A percentile compares a stretch with the other conserved stretches of the same genome.
These are phyloP conservation scores for Coenobita brevimanus DNA, from an alignment of 1,140 invertebrate species.

Conservation along the genomic window DNA sequence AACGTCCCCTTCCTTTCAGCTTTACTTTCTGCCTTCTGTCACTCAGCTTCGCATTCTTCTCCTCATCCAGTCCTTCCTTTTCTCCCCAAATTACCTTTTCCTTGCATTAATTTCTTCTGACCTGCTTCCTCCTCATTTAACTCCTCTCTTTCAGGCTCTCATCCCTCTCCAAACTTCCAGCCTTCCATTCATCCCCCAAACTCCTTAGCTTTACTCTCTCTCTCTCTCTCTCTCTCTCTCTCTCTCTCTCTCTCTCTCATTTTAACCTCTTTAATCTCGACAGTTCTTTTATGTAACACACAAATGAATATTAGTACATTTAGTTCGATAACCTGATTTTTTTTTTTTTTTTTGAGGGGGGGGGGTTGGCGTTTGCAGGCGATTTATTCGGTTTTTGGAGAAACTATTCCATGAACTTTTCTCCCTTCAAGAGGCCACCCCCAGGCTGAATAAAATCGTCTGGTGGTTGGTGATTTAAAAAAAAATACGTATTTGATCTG, in stretches of 20 bases:
- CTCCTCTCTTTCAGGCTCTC: background rate
- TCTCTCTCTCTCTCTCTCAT: background rate
- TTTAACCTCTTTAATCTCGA: no score
- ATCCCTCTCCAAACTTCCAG: background rate
- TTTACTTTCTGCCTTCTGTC: background rate
- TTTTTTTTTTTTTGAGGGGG: no score
- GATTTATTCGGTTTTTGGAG: no score
- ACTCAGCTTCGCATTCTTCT: background rate
- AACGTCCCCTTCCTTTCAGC: background rate
- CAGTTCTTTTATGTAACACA: no score
- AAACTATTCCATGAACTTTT: no score
- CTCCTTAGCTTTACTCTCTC: background rate
- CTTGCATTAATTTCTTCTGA: background rate
- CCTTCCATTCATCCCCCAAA: conserved; percentile 29
- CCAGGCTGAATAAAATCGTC: no score
- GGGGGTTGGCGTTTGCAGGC: no score
- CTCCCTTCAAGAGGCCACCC: no score
- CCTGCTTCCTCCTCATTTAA: background rate
- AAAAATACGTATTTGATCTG: no score
- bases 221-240: background rate
- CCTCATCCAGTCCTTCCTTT: background rate
- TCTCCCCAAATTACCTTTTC: background rate
- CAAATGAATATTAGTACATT: no score
- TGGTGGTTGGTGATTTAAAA: no score
- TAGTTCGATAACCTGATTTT: no score